These are phyloP conservation scores for Dunckerocampus dactyliophorus DNA, from an alignment of 2,113 vertebrate species.

Conservation along the genomic window DNA sequence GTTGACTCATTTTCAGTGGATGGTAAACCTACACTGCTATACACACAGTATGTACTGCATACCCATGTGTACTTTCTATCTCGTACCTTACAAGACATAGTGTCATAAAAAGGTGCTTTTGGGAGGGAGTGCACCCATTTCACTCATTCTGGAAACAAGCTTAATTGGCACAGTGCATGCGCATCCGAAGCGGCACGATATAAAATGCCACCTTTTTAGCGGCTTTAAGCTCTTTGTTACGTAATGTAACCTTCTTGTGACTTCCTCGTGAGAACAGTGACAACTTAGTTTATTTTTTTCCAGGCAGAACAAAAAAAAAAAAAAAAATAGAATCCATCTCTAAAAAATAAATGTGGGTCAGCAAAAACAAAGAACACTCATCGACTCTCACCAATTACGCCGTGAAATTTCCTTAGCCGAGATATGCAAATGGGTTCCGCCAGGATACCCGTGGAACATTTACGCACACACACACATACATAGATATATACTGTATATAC, in stretches of 20 bases:
- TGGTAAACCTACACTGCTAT: too few species aligned
- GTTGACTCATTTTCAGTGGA: too few species aligned
- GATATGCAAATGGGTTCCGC: slow-evolving; percentile 28
- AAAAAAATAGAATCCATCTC: not conserved
- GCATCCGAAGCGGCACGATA: too few species aligned
- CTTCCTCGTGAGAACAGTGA: not conserved
- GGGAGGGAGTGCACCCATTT: too few species aligned
- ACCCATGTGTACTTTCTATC: too few species aligned
- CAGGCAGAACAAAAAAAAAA: not conserved
- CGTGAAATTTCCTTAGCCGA: slow-evolving; percentile 29
- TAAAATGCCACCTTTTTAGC: too few species aligned
- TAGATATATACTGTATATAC: not conserved
- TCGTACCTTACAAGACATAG: too few species aligned
- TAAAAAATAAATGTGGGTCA: slow-evolving; percentile 33
- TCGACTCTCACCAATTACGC: slow-evolving; percentile 23
- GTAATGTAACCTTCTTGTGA: not conserved
- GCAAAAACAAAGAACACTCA: slow-evolving; percentile 29
- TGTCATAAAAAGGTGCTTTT: too few species aligned
- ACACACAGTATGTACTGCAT: too few species aligned
- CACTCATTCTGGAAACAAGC: too few species aligned
- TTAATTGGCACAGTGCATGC: too few species aligned
- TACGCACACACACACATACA: slow-evolving; percentile 5
- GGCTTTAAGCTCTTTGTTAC: too few species aligned
- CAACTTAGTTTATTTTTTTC: not conserved
- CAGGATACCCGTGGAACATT: slow-evolving; percentile 13